Conservation (phyloP, 1,140 invertebrate species). For the Tachypleus tridentatus region DNA sequence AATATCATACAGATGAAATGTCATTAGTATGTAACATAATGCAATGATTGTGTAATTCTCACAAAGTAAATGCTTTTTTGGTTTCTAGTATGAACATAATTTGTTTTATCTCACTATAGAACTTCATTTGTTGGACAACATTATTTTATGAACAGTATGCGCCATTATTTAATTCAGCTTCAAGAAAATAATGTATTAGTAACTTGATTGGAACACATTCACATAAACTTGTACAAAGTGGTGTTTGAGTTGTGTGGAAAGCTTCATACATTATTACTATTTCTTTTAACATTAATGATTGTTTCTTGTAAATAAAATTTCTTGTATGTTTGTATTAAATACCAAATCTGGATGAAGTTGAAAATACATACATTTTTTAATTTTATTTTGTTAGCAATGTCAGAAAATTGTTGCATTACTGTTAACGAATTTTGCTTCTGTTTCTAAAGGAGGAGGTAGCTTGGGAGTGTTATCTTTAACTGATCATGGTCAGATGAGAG, state of each 20-base stretch:
- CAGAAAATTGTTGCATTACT: background rate
- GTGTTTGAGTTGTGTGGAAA: background rate
- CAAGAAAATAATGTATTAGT: too few relatives aligned
- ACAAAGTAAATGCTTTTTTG: too few relatives aligned
- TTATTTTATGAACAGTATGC: too few relatives aligned
- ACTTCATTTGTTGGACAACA: too few relatives aligned
- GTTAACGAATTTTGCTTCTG: background rate
- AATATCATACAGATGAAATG: too few relatives aligned
- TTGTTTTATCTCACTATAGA: too few relatives aligned
- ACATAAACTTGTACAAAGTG: conserved; percentile 5
- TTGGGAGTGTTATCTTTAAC: conserved; percentile 71
- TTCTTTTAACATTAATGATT: background rate
- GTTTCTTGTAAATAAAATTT: background rate
- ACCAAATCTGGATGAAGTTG: background rate
- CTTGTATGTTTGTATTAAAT: background rate
- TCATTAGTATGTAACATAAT: too few relatives aligned
- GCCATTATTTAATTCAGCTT: too few relatives aligned
- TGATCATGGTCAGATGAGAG: conserved; percentile 67
- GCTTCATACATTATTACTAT: background rate
- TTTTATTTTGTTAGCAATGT: background rate
- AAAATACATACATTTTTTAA: background rate
- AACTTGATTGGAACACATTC: too few relatives aligned
- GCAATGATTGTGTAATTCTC: too few relatives aligned
- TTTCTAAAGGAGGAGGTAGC: conserved; percentile 51
- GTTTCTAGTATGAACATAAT: too few relatives aligned